Conservation (phyloP, 2,113 vertebrate genomes). For the Pelodiscus sinensis region DNA sequence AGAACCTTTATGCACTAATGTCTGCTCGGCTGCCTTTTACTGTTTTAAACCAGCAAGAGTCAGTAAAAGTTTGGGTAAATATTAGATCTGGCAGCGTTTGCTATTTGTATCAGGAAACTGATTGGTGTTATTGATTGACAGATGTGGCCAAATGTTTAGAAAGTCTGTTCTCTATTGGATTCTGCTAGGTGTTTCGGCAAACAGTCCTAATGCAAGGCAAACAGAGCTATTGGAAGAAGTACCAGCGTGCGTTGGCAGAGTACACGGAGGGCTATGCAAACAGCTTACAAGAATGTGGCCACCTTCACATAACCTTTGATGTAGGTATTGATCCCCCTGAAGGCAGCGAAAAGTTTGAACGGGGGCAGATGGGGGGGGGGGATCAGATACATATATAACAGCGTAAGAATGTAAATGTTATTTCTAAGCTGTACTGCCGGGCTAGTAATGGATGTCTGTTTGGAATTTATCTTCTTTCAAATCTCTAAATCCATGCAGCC, state of each 20-base stretch:
- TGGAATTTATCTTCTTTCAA: constrained; percentile 77
- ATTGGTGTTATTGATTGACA: constrained; percentile 84
- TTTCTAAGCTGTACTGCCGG: constrained; percentile 72
- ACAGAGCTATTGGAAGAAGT: constrained; percentile 89
- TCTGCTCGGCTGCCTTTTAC: constrained; percentile 51
- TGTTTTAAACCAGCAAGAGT: constrained; percentile 73
- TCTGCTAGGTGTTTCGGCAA: constrained; percentile 87
- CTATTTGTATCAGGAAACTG: constrained; percentile 82
- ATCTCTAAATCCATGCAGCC: constrained; percentile 68
- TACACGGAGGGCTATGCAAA: constrained; percentile 89
- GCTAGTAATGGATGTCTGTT: constrained; percentile 58
- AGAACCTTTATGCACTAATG: constrained; percentile 44
- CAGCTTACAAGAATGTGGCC: constrained; percentile 88
- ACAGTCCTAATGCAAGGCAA: constrained; percentile 88
- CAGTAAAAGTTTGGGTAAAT: constrained; percentile 84
- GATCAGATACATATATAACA: constrained; percentile 69
- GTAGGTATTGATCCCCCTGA: constrained; percentile 85
- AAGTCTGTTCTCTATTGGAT: constrained; percentile 82
- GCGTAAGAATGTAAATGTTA: constrained; percentile 79
- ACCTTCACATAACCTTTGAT: constrained; percentile 88
- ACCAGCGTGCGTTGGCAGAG: constrained; percentile 87
- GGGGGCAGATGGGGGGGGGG: constrained; percentile 68
- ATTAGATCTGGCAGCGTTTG: constrained; percentile 86
- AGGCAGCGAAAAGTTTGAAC: constrained; percentile 71
- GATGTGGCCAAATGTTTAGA: constrained; percentile 83